Base-by-base conservation (phyloP, 2,113 vertebrate genomes). In the Corvus moneduloides region DNA sequence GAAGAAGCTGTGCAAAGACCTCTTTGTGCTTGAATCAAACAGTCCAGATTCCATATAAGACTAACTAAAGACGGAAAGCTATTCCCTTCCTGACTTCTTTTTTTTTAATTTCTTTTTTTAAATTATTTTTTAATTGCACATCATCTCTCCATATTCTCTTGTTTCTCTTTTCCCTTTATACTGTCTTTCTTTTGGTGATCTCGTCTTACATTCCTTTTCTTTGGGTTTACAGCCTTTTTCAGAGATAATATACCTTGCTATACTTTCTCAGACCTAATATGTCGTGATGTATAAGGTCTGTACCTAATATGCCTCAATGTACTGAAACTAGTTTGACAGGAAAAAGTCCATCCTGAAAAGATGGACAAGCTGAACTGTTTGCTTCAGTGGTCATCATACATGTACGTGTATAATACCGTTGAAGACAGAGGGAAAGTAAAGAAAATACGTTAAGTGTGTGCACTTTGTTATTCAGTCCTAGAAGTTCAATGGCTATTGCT, bases 171-270 rank as follows among this genome's bases (percentile, higher is more conserved):
- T 72, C 19, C 17, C 37, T 79, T 71, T 35, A 19, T 55, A 14
- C 9, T 90, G 10, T 54, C 43, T 78, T 62, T 81, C 33, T 79
- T 76, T 73, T 33, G 11, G 32, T 59, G 3, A 16, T 61, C 11
- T 58, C 1, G 0, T 89, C 13, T 64, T 77, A 37, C 1, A 0
- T 83, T 73, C 18, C 3, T 37, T 63, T 59, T 22, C 30, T 48
- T 59, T 51, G 28, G 9, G 12, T 59, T 91, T 94, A 26, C 13
- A 78, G 59, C 23, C 24, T 84, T 54, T 76, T 55, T 61, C 12
- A 44, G 20, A 4, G 30, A 16, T 13, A 52, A 30, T 21, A 16
- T 7, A 44, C 6, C 5, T 27, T 61, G 16, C 35, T 78, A 16
- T 12, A 18, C 24, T 67, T 67, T 43, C 64, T 89, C 76, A 85